Conservation (phyloP, 2,113 vertebrate species). For the Dromiciops gliroides region DNA sequence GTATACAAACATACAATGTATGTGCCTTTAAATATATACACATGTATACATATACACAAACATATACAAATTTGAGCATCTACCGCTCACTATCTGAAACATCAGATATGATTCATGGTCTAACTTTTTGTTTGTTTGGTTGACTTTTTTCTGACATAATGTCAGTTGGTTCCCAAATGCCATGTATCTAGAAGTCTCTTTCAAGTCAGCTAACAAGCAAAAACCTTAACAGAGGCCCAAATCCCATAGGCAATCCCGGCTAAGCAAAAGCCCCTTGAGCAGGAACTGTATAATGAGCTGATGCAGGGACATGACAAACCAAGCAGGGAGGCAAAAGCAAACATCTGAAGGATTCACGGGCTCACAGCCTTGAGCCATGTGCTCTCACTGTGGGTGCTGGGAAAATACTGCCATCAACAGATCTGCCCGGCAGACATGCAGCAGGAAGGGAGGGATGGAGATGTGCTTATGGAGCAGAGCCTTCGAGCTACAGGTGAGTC, state of each 20-base stretch:
- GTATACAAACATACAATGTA: fast-evolving
- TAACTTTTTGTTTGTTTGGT: not conserved
- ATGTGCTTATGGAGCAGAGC: not conserved
- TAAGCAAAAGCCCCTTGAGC: not conserved
- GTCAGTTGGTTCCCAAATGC: not conserved
- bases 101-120: not conserved
- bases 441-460: not conserved
- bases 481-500: not conserved
- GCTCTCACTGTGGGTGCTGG: not conserved
- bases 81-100: not conserved
- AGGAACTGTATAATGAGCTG: not conserved
- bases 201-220: not conserved
- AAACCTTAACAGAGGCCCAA: not conserved
- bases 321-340: not conserved
- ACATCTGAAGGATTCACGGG: not conserved
- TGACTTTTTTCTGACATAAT: not conserved
- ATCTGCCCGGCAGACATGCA: not conserved
- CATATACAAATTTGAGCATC: not conserved
- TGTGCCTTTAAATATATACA: not conserved
- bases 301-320: not conserved
- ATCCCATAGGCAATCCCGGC: not conserved
- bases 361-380: not conserved
- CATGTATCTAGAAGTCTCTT: not conserved
- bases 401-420: not conserved
- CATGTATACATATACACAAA: not conserved